Conservation (phyloP, 23 tunicate species). For the Clavelina lepadiformis region DNA sequence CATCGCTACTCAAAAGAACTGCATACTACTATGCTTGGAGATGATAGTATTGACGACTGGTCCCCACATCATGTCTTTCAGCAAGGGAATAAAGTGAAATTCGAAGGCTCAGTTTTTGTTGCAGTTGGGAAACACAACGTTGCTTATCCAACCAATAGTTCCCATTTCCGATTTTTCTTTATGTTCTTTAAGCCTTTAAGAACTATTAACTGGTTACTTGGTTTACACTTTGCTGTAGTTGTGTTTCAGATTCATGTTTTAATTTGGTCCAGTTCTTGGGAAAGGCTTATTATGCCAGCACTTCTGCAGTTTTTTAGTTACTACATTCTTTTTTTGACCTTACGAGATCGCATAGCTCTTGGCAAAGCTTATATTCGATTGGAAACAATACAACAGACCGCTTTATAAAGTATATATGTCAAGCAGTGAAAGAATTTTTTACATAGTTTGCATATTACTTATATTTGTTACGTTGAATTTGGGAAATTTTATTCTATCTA, state of each 20-base stretch:
- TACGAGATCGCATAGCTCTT: conserved; percentile 68
- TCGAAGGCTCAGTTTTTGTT: conserved; percentile 24
- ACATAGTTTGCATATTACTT: too few relatives aligned
- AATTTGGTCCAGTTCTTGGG: conserved; percentile 61
- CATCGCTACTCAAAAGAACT: background rate
- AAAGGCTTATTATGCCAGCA: conserved; percentile 62
- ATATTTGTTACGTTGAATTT: too few relatives aligned
- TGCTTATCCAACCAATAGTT: conserved; percentile 48
- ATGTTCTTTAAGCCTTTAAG: conserved; percentile 50
- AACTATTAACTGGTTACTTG: conserved; percentile 43
- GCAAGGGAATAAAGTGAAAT: conserved; percentile 13
- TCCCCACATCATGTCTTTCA: conserved; percentile 33
- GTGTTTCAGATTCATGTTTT: conserved; percentile 60
- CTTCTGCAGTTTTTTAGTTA: conserved; percentile 86
- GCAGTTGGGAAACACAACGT: conserved; percentile 55
- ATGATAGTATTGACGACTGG: conserved; percentile 21
- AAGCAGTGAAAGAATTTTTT: too few relatives aligned
- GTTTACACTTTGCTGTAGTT: conserved; percentile 25
- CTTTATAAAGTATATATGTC: too few relatives aligned
- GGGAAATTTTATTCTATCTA: too few relatives aligned
- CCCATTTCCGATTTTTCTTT: conserved; percentile 41
- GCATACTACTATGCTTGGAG: background rate
- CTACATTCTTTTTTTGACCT: conserved; percentile 47
- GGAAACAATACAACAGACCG: too few relatives aligned
- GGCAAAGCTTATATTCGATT: too few relatives aligned